Percentiles rank a stretch among this genome's conserved stretches.
Evolutionary conservation across 2,113 vertebrate species (phyloP).

Genomic region (Proterorhinus semilunaris): DNA sequence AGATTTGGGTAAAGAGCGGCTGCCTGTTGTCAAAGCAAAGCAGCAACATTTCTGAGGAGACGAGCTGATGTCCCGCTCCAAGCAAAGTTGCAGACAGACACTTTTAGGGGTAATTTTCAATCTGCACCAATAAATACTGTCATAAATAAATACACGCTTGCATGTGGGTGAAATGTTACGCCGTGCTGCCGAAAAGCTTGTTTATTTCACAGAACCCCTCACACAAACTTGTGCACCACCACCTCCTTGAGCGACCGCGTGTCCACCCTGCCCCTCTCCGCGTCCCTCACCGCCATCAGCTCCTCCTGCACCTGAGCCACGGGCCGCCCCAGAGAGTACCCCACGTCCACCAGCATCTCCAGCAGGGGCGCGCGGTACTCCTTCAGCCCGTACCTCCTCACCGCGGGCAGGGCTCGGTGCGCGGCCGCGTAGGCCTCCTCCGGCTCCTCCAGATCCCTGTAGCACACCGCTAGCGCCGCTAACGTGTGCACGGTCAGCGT

Average conservation of each 20-base stretch:
- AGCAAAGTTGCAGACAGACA: no score
- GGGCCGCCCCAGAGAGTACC: slow-evolving; percentile 83
- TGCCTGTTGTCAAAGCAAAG: no score
- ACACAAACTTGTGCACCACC: slow-evolving; percentile 68
- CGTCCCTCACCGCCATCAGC: slow-evolving; percentile 74
- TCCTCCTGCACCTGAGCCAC: slow-evolving; percentile 83
- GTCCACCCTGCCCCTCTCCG: slow-evolving; percentile 59
- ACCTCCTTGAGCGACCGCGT: slow-evolving; percentile 85
- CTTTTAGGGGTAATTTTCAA: no score
- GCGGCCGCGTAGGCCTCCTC: slow-evolving; percentile 77
- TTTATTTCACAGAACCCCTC: neutral
- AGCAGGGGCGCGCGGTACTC: slow-evolving; percentile 80
- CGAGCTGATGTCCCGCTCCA: no score
- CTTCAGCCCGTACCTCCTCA: slow-evolving; percentile 67
- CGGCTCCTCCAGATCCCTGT: slow-evolving; percentile 83
- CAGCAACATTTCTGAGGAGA: no score
- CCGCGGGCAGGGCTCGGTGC: slow-evolving; percentile 76
- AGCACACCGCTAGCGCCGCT: slow-evolving; percentile 83
- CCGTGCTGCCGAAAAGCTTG: no score
- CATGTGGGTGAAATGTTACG: no score
- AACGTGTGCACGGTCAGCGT: slow-evolving; percentile 77
- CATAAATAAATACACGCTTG: no score
- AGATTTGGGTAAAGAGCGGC: no score
- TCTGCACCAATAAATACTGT: no score
- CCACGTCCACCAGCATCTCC: slow-evolving; percentile 83